A percentile compares a stretch with the other conserved stretches of the same genome.
Evolutionary conservation across 2,888 invertebrate species (phyloP).

Genomic region (Chrysopilus asiliformis): DNA sequence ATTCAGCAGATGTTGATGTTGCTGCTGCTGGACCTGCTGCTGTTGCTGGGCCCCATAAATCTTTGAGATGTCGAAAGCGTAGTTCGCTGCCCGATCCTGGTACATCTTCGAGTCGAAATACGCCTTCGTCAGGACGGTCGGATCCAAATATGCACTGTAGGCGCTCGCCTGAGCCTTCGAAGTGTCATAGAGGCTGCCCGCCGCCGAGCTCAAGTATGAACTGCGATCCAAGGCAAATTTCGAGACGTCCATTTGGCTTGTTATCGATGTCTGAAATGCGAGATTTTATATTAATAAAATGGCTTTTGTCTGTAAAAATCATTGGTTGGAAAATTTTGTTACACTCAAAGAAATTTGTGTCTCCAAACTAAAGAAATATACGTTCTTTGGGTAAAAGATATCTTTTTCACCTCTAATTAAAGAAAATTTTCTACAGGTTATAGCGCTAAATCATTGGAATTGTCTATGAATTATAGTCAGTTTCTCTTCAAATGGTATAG

Average conservation of each 20-base stretch:
- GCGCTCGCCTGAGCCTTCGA: slow-evolving; percentile 32
- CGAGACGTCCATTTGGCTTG: slow-evolving; percentile 33
- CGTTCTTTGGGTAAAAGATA: too few species aligned
- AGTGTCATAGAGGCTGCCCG: slow-evolving; percentile 27
- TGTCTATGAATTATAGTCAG: too few species aligned
- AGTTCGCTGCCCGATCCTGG: slow-evolving; percentile 36
- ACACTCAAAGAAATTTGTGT: too few species aligned
- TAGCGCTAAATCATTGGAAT: too few species aligned
- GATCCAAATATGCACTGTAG: slow-evolving; percentile 36
- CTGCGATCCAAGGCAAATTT: slow-evolving; percentile 36
- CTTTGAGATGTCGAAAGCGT: slow-evolving; percentile 37
- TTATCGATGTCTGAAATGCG: slow-evolving; percentile 10
- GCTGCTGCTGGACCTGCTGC: slow-evolving; percentile 25
- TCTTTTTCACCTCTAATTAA: too few species aligned
- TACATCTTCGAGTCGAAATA: slow-evolving; percentile 38
- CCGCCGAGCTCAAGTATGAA: slow-evolving; percentile 32
- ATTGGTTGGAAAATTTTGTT: too few species aligned
- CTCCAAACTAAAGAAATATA: too few species aligned
- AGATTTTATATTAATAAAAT: too few species aligned
- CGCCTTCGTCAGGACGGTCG: slow-evolving; percentile 36
- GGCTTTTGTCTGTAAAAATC: too few species aligned
- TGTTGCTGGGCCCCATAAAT: slow-evolving; percentile 31
- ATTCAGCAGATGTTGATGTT: slow-evolving; percentile 28
- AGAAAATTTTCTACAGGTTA: too few species aligned
- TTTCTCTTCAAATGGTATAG: too few species aligned